Base-by-base conservation (phyloP, 2,888 invertebrate species). In the Machimus atricapillus region DNA sequence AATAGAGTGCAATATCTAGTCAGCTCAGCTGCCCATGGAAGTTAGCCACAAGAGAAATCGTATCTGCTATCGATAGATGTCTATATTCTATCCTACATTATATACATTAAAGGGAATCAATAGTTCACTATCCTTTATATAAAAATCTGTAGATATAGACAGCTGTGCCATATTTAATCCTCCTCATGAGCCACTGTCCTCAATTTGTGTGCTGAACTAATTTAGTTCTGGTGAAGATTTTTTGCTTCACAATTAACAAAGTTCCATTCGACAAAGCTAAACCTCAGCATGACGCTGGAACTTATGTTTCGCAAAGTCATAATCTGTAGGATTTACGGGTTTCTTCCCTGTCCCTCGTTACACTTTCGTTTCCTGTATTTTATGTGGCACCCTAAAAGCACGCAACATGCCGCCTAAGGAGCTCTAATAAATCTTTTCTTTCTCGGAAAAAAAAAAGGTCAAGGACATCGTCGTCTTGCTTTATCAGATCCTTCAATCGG, bases 391-490 rank as follows among this genome's bases (percentile, higher is more conserved):
- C 66, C 66, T 40, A n/a, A 76, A 76, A 31, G 34, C 19, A 76
- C 76, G 76, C 76, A 76, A 27, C n/a, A 34, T 76, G 37, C 34
- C 34, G n/a, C 37, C 31, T 8, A 37, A 66, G 23, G 66, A 23
- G 27, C 12, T 23, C 34, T 31, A 76, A 76, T 37, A 31, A 76
- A 81, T 52, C 52, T 52, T 81, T 56, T 19, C 7, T 46, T 46
- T 46, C 27, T n/a, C 16, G 16, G 56, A 81, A 19, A 52, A 12
- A 52, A 77, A 82, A 74, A 19, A 86, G 56, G 52, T 81, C 74
- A 78, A 86, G 46, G 87, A 76, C n/a, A 87, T 86, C 46, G 40
- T 78, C 74, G 85, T 87, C 78, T 40, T 78, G 37, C 23, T 78
- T 43, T 40, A 78, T 78, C 78, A 8, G 9, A 37, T 40, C 14